phyloP scores from a whole-genome alignment of 2,797 vertebrate species.

The Dermochelys coriacea region DNA sequence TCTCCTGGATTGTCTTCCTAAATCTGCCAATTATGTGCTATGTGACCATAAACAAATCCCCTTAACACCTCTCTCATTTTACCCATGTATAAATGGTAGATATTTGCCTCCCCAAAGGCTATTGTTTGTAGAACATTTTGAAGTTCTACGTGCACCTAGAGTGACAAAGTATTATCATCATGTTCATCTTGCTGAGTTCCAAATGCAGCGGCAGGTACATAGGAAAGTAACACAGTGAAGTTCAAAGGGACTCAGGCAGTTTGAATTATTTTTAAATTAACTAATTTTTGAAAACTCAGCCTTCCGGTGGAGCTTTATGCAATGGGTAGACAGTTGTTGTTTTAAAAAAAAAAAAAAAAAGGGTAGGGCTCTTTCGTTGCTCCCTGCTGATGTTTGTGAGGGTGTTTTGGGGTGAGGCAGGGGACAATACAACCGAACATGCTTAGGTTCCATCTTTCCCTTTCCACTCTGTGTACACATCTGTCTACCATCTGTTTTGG shows the following conservation, averaged over 20 bases:
- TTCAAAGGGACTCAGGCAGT: rapidly evolving
- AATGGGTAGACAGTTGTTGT: background rate
- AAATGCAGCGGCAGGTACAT: background rate
- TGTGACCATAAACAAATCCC: background rate
- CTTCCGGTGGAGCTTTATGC: background rate
- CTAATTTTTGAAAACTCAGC: background rate
- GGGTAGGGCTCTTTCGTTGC: background rate
- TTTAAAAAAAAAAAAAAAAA: background rate
- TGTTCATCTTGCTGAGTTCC: background rate
- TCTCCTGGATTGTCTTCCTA: background rate
- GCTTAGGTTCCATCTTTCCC: conserved; percentile 1
- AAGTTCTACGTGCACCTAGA: background rate
- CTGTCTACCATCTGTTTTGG: conserved; percentile 47
- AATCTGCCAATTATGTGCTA: background rate
- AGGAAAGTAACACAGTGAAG: background rate
- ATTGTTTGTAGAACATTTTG: background rate
- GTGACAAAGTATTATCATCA: rapidly evolving
- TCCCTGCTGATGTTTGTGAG: background rate
- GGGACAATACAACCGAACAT: conserved; percentile 19
- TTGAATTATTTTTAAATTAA: background rate
- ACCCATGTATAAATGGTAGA: rapidly evolving
- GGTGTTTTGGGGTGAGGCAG: background rate
- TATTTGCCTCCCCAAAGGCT: background rate
- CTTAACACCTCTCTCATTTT: background rate
- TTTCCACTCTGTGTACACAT: conserved; percentile 3